Base-by-base conservation (phyloP, 2,888 invertebrate species). In the Mechanitis messenoides region DNA sequence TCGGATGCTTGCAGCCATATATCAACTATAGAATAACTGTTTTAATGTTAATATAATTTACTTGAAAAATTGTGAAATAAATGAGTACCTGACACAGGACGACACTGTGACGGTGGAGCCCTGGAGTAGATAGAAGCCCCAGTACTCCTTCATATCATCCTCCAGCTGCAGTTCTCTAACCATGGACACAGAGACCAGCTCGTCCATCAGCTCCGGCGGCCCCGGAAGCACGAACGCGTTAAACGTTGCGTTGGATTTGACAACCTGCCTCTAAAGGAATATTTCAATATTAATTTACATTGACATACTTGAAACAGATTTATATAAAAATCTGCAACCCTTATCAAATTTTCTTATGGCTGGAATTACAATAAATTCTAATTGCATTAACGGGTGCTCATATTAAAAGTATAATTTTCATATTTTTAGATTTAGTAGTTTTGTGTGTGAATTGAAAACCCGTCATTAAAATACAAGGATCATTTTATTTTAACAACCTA, bases 101-200 rank as follows among this genome's bases (percentile, higher is more conserved):
- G 94, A 93, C 0, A 95, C 93, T 0, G 94, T 94, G 5, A 95
- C 94, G 0, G 92, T 91, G 2, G 95, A 94, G 1, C 95, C 95
- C 68, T 92, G 92, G 31, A 95, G 87, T 53, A 95, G 83, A 74
- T 95, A 95, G 80, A 95, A 95, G 1, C 95, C 95, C 95, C 95
- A 95, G 77, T 95, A 95, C 76, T 95, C 95, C 80, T 95, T 95
- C 91, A 94, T 94, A 71, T 95, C 95, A 71, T 95, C 95, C 62
- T 93, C 93, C n/a, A 95, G 82, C 55, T 91, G 87, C 68, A 95
- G 81, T 67, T 93, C 92, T 9, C 95, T 89, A 1, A 93, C 92
- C 93, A 95, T 94, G 5, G 92, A 91, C n/a, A 94, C 90, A 0
- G 91, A 91, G 45, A 92, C 91, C 53, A 91, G 81, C 55, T 92